A percentile compares a stretch with the other conserved stretches of the same genome.
phyloP scores from a whole-genome alignment of 2,797 vertebrate species.

The Margarornis squamiger region DNA sequence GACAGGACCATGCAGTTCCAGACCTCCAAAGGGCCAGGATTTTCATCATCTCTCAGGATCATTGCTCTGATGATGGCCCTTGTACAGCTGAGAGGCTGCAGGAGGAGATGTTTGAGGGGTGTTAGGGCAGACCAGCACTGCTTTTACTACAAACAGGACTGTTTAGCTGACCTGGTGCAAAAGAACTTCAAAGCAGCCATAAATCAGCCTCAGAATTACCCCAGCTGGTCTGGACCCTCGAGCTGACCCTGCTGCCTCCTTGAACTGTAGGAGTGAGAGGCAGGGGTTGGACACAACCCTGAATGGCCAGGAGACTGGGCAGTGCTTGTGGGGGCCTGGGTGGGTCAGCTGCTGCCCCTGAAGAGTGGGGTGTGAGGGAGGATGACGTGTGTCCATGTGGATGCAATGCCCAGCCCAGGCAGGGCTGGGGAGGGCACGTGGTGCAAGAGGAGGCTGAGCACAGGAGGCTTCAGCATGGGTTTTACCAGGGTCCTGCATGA shows the following conservation, averaged over 20 bases:
- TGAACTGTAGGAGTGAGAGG: neutral
- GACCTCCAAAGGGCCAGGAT: neutral
- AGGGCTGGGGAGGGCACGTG: neutral
- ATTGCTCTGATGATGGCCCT: neutral
- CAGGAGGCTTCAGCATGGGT: neutral
- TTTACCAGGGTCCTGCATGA: neutral
- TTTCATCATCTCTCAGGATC: neutral
- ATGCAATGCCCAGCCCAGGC: rapidly evolving
- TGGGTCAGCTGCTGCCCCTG: neutral
- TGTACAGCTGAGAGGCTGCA: neutral
- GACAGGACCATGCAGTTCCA: neutral
- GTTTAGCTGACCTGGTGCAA: neutral
- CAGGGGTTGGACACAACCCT: neutral
- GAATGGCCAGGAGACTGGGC: neutral
- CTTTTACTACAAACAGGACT: neutral
- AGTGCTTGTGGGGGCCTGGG: neutral
- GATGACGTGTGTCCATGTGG: too few relatives aligned
- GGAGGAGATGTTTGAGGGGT: neutral
- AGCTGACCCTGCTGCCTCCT: neutral
- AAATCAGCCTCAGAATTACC: neutral
- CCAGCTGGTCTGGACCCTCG: neutral
- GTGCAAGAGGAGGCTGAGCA: neutral
- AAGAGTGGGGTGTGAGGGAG: too few relatives aligned
- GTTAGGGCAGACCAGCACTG: neutral
- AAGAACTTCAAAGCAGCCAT: neutral